Evolutionary conservation across 2,113 vertebrate species (phyloP).

Genomic region (Carassius auratus): DNA sequence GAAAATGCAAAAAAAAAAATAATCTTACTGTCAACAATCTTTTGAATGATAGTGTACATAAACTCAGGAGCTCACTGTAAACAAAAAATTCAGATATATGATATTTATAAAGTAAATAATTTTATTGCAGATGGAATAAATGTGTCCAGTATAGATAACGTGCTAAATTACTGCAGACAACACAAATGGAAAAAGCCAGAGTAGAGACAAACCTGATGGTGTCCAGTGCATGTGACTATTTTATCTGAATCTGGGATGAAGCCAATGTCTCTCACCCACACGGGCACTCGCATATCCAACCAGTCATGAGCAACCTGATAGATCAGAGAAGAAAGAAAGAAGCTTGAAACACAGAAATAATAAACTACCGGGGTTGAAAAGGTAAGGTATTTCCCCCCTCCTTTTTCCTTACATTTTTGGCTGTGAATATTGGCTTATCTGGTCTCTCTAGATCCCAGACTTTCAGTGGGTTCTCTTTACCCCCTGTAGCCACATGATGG

Average conservation of each 20-base stretch:
- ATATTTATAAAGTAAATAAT: neutral
- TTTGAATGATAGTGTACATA: neutral
- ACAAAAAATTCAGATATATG: neutral
- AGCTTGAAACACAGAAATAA: neutral
- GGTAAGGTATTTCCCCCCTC: too few species aligned
- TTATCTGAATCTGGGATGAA: constrained; percentile 86
- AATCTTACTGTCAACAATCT: neutral
- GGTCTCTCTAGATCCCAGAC: constrained; percentile 87
- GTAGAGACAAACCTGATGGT: constrained; percentile 78
- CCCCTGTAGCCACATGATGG: constrained; percentile 80
- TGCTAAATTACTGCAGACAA: neutral
- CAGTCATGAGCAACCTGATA: constrained; percentile 82
- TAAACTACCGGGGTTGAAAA: neutral
- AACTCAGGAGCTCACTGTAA: neutral
- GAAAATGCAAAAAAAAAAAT: too few species aligned
- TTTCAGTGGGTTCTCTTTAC: constrained; percentile 86
- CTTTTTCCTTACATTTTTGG: constrained; percentile 80
- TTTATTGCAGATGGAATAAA: neutral
- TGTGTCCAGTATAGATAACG: neutral
- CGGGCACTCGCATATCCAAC: constrained; percentile 82
- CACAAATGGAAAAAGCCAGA: neutral
- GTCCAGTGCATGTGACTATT: constrained; percentile 80
- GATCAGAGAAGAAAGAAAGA: neutral
- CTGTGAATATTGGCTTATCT: constrained; percentile 77
- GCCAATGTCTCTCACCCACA: constrained; percentile 85